phyloP scores from a whole-genome alignment of 1,140 invertebrate genomes.

The Scaptomyza hsui region DNA sequence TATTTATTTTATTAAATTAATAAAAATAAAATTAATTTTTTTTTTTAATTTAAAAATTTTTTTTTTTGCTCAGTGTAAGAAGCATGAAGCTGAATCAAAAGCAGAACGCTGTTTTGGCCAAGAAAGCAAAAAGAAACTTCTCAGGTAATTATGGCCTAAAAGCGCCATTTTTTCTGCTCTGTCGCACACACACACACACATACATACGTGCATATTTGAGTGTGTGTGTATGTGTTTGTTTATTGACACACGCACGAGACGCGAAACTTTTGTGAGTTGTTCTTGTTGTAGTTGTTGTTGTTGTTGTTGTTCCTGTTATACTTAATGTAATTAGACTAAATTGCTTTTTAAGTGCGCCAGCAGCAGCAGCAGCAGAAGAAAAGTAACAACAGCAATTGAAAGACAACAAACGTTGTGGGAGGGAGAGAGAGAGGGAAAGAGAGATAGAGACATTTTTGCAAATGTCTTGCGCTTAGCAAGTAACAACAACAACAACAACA shows the following conservation, averaged over 20 bases:
- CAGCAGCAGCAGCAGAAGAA: conserved; percentile 36
- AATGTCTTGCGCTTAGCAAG: not conserved
- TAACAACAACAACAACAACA: conserved; percentile 7
- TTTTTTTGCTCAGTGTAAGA: not conserved
- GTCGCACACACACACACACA: conserved; percentile 29
- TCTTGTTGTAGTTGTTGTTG: conserved; percentile 19
- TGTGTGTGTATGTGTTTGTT: conserved; percentile 46
- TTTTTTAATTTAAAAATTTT: too few relatives aligned
- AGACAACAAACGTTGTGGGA: conserved; percentile 39
- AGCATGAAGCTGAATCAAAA: not conserved
- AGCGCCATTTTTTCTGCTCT: conserved; percentile 68
- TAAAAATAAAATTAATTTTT: too few relatives aligned
- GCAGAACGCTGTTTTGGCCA: conserved; percentile 21
- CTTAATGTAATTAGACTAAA: conserved; percentile 82
- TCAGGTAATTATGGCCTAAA: conserved; percentile 81
- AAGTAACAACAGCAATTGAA: conserved; percentile 45
- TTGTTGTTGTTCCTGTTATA: conserved; percentile 63
- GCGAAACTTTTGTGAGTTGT: conserved; percentile 55
- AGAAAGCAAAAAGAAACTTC: conserved; percentile 63
- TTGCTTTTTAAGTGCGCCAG: conserved; percentile 78
- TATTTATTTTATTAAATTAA: too few relatives aligned
- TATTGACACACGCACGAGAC: conserved; percentile 76
- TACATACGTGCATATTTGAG: conserved; percentile 20
- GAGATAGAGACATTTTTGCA: conserved; percentile 15
- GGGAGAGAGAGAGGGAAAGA: conserved; percentile 15